Base-by-base conservation (phyloP, 2,113 vertebrate species). In the Martes martes region DNA sequence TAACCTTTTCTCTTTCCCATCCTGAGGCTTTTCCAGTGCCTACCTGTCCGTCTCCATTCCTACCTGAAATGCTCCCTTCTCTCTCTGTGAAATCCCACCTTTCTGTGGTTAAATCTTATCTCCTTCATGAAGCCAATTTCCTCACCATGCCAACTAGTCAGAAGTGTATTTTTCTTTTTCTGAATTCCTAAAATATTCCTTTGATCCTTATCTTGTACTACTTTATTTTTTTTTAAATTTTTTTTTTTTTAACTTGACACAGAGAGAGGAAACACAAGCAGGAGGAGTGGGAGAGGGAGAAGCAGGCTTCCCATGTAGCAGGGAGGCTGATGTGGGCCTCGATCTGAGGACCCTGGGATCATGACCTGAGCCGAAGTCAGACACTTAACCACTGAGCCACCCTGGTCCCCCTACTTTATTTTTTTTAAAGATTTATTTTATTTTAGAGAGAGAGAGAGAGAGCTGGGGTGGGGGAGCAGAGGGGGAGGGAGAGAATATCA, bases 11-110 rank as follows among this genome's bases (percentile, higher is more conserved):
- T 45, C 19, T 79, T 74, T 28, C 39, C 14, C 10, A 69, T 92
- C 31, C 18, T 82, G 23, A 80, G 45, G 5, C 55, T 63, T 61
- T 18, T 47, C 33, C 9, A 83, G 11, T 78, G 45, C 50, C 50
- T 36, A 50, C 28, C 19, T 15, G 6, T 86, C n/a, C 18, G n/a
- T 57, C 31, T 59, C 13, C 3, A 5, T 13, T 65, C 81, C 26
- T 97, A 47, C n/a, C n/a, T 95, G 36, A 91, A 95, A 57, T 63
- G 50, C 19, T 78, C 18, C 39, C 28, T 87, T 95, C 36, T 86
- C 24, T 73, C 1, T 52, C 18, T 42, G 78, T 83, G 33, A 89
- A 89, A 81, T 89, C 19, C 36, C 73, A 23, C 7, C 45, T 89
- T 42, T 95, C 39, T 55, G 4, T 80, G 19, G 39, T 78, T 74